Percentiles rank a stretch among this genome's conserved stretches.
phyloP scores from a whole-genome alignment of 2,113 vertebrate genomes.

The Fukomys damarensis region DNA sequence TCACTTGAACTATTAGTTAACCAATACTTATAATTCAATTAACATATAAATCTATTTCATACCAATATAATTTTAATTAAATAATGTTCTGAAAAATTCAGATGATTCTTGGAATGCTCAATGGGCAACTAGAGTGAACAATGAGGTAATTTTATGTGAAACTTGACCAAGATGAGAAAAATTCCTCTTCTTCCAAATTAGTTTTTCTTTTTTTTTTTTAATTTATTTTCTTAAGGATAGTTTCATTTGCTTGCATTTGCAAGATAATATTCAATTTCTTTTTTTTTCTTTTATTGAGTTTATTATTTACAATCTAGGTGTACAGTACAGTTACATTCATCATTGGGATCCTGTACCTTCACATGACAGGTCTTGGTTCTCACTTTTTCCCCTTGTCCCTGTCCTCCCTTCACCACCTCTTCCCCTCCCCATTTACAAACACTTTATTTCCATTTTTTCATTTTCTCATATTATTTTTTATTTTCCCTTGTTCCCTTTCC shows the following conservation, averaged over 20 bases:
- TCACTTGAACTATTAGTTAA: conserved; percentile 65
- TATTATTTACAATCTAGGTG: no score
- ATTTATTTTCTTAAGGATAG: neutral
- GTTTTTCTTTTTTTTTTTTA: neutral
- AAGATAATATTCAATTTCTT: neutral
- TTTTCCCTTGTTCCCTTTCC: no score
- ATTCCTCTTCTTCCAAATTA: neutral
- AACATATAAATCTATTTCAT: neutral
- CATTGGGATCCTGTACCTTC: no score
- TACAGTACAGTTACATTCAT: no score
- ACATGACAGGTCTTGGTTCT: no score
- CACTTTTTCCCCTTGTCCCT: no score
- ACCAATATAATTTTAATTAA: conserved; percentile 14
- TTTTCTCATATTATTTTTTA: no score
- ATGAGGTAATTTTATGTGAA: neutral
- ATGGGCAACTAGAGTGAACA: neutral
- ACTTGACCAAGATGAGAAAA: neutral
- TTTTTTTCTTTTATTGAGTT: no score
- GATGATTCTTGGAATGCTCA: neutral
- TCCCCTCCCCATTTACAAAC: no score
- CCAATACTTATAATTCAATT: conserved; percentile 9
- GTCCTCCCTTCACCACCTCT: no score
- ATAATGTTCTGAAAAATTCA: conserved; percentile 53
- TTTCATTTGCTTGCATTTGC: neutral
- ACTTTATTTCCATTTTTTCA: no score